Evolutionary conservation across 2,888 invertebrate genomes (phyloP).

Genomic region (Stenodema calcarata): DNA sequence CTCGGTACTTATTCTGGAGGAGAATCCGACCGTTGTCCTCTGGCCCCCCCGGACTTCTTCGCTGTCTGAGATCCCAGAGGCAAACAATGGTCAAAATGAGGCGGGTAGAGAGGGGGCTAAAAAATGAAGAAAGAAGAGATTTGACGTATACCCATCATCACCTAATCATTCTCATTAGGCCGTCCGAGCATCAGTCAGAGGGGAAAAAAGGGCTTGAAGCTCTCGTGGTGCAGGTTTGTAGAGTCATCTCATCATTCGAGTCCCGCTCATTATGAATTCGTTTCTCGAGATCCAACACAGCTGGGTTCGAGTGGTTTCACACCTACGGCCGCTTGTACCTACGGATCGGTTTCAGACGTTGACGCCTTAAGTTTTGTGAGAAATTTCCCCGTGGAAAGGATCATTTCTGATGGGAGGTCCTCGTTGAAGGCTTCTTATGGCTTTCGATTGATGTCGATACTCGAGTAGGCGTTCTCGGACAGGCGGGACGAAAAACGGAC

Average conservation of each 20-base stretch:
- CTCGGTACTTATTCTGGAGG: no score
- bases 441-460: not conserved
- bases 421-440: not conserved
- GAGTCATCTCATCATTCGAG: not conserved
- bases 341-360: not conserved
- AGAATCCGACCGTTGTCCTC: no score
- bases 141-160: conserved; percentile 8
- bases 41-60: not conserved
- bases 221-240: not conserved
- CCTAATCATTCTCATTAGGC: conserved; percentile 33
- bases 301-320: conserved; percentile 5
- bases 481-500: not conserved
- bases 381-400: not conserved
- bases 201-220: not conserved
- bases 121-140: not conserved
- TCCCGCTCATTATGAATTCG: conserved; percentile 23
- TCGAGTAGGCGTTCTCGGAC: not conserved
- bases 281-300: conserved; percentile 20
- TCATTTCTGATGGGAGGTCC: not conserved
- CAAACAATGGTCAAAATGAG: not conserved
- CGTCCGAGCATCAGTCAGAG: not conserved
- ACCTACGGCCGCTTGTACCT: not conserved
- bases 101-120: not conserved
- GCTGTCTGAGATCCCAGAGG: not conserved
- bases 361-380: not conserved